Evolutionary conservation across 2,797 vertebrate genomes (phyloP), one percentile per base, ranked within the genome.

Genomic region (Falco naumanni): DNA sequence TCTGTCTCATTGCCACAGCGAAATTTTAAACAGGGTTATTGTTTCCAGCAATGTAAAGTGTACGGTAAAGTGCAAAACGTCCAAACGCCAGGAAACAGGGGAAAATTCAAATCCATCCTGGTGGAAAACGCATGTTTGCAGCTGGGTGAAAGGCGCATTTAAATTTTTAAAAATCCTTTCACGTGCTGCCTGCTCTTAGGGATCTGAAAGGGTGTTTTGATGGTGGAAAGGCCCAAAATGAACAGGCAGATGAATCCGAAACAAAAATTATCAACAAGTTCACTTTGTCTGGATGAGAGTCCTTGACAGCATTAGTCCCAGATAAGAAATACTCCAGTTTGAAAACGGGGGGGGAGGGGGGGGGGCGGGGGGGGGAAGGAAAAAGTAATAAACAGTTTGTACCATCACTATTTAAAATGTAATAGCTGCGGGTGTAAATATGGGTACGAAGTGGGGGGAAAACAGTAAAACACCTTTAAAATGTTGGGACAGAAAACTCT

Each of bases 1-100:
- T 98, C 98, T 98, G 98, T 98, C 98, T 98, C 98, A 98, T 98
- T 97, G 98, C 98, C 98, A 98, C 98, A 88, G 96, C 79, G 94
- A 98, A 97, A 97, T 98, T 98, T 98, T 96, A 88, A 97, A 93
- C 75, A 70, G 97, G 97, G 94, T 97, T 98, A 98, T 98, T 98
- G 98, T 98, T 98, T 97, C 93, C 96, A 95, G 94, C 54, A 8
- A 96, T n/a, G 84, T 74, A 92, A 97, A 95, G 91, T 11, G 64
- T 72, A 53, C 91, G 91, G 83, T 34, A 96, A 77, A 91, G 93
- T 48, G 47, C 56, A 88, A 89, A 96, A 47, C 43, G 4, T 25
- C 91, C 88, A 94, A 95, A 97, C 53, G 93, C 91, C 95, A 45
- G 94, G 96, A 97, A 97, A 93, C 79, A 29, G 84, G 59, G 59